These are phyloP conservation scores for Poeciliopsis prolifica DNA, from an alignment of 2,113 vertebrate species.

Conservation along the genomic window DNA sequence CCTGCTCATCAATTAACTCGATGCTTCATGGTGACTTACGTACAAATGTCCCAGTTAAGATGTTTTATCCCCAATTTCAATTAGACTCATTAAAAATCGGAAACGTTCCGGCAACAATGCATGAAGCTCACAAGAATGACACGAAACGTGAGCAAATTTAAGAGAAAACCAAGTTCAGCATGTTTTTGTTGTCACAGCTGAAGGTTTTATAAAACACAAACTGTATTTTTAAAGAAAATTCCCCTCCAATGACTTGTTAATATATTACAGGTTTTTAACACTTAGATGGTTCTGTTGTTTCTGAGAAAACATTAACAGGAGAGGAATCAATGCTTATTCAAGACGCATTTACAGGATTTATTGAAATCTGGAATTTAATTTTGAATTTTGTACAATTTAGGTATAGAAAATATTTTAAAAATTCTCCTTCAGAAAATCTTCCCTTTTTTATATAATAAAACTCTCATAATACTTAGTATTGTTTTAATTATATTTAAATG, in stretches of 20 bases:
- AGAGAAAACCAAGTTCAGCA: background rate
- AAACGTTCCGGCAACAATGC: background rate
- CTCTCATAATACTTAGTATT: background rate
- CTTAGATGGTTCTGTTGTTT: too few species aligned
- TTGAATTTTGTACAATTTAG: background rate
- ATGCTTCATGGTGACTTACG: conserved; percentile 42
- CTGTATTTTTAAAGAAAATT: too few species aligned
- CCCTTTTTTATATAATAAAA: background rate
- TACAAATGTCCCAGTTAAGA: background rate
- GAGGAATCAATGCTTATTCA: too few species aligned
- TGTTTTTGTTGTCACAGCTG: too few species aligned
- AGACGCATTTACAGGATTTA: too few species aligned
- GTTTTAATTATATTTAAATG: background rate
- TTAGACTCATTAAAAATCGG: background rate
- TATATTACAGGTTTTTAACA: too few species aligned
- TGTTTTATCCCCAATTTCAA: background rate
- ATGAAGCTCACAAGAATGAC: background rate
- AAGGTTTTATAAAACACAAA: too few species aligned
- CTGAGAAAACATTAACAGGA: too few species aligned
- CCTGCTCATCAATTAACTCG: conserved; percentile 34
- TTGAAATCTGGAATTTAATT: background rate
- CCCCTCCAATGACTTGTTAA: too few species aligned
- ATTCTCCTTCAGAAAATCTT: too few species aligned
- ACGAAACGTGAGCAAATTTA: background rate
- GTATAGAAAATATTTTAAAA: too few species aligned